A percentile compares a stretch with the other conserved stretches of the same genome.
phyloP scores from a whole-genome alignment of 1,140 invertebrate species.

The Hypsibius dujardini region DNA sequence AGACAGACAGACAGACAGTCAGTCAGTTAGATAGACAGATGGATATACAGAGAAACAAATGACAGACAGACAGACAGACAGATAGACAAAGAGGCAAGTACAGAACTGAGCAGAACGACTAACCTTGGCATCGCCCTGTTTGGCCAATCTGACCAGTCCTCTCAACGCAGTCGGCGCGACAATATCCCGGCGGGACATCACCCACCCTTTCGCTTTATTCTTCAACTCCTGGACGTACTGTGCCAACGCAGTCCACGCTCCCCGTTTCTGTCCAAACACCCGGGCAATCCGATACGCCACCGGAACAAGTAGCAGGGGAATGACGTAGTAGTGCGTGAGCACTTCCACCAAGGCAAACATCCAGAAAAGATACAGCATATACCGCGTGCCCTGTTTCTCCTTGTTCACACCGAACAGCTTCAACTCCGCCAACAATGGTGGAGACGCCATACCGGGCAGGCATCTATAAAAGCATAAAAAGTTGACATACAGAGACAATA shows the following conservation, averaged over 20 bases:
- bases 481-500: no score
- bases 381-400: slow-evolving; percentile 4
- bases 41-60: no score
- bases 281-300: not conserved
- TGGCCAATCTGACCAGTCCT: slow-evolving; percentile 3
- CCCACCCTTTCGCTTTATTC: not conserved
- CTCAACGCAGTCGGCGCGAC: slow-evolving; percentile 4
- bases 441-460: no score
- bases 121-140: slow-evolving; percentile 7
- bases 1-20: no score
- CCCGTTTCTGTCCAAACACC: not conserved
- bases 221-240: not conserved
- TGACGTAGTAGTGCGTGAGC: slow-evolving; percentile 1
- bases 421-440: not conserved
- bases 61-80: no score
- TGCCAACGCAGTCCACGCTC: slow-evolving; percentile 8
- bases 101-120: no score
- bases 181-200: not conserved
- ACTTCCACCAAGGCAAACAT: slow-evolving; percentile 15
- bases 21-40: no score
- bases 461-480: no score
- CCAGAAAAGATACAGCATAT: slow-evolving; percentile 13
- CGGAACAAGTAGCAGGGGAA: not conserved
- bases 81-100: no score
- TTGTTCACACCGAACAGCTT: not conserved